Conservation (phyloP, 2,888 invertebrate genomes). For the Frankliniella intonsa region DNA sequence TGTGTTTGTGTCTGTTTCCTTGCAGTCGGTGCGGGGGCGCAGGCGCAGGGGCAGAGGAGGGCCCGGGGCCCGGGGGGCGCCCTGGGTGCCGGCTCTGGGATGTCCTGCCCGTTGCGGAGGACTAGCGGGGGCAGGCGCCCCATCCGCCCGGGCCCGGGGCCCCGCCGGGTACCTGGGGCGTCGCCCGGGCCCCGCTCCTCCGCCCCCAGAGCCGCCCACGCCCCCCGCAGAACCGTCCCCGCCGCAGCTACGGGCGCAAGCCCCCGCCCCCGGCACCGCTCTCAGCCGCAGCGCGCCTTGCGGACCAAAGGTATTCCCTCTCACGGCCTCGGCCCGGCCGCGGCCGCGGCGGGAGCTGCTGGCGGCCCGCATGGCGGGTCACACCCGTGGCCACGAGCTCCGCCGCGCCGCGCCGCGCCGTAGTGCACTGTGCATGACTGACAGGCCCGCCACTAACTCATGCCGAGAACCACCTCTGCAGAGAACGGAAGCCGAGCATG, state of each 20-base stretch:
- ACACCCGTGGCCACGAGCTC: no score
- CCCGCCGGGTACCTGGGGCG: not conserved
- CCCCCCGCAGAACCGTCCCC: not conserved
- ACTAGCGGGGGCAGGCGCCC: not conserved
- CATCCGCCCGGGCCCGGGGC: not conserved
- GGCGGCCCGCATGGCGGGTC: not conserved
- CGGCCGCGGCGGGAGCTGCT: not conserved
- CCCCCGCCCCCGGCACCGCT: not conserved
- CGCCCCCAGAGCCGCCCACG: not conserved
- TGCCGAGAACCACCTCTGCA: no score
- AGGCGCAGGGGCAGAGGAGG: not conserved
- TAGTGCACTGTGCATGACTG: no score
- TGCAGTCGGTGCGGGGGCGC: not conserved
- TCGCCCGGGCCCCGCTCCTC: not conserved
- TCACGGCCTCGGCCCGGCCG: not conserved
- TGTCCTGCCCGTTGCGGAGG: not conserved
- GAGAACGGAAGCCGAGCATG: no score
- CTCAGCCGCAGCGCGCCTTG: not conserved
- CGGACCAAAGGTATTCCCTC: not conserved
- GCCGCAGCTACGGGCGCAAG: not conserved
- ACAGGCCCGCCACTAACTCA: no score
- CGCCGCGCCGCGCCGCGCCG: no score
- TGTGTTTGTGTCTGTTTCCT: not conserved
- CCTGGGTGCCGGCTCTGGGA: not conserved
- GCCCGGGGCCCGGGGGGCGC: not conserved